Conservation (phyloP, 2,797 vertebrate species). For the Anolis apletophallus region DNA sequence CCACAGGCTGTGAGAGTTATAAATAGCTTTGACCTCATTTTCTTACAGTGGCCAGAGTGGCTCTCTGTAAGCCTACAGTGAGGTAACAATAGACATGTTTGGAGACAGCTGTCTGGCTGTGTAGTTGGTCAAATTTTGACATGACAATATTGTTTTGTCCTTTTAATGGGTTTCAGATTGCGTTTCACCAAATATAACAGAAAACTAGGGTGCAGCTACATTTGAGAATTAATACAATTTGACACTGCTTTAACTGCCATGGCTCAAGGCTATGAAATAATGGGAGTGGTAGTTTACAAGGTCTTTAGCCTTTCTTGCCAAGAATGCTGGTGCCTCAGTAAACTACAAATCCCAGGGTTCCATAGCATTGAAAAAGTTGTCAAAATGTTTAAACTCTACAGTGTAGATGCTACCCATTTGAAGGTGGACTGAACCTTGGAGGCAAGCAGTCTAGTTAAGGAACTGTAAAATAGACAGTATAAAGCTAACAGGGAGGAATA, state of each 20-base stretch:
- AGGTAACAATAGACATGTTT: not conserved
- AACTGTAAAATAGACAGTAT: not conserved
- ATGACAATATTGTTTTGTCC: not conserved
- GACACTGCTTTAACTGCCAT: too few species aligned
- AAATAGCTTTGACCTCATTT: constrained; percentile 1
- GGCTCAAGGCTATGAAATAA: too few species aligned
- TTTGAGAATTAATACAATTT: too few species aligned
- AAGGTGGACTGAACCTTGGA: not conserved
- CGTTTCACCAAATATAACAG: not conserved
- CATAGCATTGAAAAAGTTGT: too few species aligned
- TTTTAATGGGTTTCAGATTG: not conserved
- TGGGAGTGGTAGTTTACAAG: too few species aligned
- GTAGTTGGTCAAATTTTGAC: not conserved
- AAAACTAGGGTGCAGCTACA: not conserved
- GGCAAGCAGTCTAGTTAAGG: not conserved
- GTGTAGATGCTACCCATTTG: too few species aligned
- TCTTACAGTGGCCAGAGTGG: not conserved
- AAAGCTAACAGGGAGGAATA: not conserved
- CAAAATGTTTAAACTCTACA: too few species aligned
- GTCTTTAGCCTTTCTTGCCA: too few species aligned
- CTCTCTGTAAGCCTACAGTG: not conserved
- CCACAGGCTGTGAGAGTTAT: not conserved
- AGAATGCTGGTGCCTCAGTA: too few species aligned
- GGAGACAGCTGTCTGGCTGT: not conserved
- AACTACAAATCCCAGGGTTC: too few species aligned